phyloP scores from a whole-genome alignment of 1,140 invertebrate genomes.

The Nephila pilipes region DNA sequence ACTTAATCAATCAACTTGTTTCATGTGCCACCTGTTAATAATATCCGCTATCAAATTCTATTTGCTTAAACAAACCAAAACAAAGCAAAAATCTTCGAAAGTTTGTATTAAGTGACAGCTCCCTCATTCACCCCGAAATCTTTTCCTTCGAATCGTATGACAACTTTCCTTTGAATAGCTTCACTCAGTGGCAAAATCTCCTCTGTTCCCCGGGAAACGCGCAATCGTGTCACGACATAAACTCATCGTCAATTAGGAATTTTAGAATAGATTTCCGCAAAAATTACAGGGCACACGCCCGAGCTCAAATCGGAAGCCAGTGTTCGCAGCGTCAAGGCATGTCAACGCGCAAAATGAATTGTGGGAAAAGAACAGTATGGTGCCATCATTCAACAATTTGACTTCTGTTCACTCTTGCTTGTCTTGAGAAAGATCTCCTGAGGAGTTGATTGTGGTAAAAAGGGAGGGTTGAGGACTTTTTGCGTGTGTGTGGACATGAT shows the following conservation, averaged over 20 bases:
- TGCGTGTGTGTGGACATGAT: background rate
- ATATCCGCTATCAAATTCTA: no score
- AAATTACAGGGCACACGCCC: slow-evolving; percentile 32
- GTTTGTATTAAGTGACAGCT: background rate
- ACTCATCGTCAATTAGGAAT: slow-evolving; percentile 47
- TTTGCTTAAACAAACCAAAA: no score
- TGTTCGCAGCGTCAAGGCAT: background rate
- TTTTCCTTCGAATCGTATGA: background rate
- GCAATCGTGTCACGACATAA: slow-evolving; percentile 29
- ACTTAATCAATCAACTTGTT: no score
- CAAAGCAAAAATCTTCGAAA: background rate
- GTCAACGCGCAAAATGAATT: slow-evolving; percentile 36
- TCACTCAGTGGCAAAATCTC: background rate
- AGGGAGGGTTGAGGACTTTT: background rate
- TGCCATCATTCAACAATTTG: slow-evolving; percentile 28
- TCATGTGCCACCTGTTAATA: no score
- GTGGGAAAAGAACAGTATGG: slow-evolving; percentile 24
- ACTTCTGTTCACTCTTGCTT: background rate
- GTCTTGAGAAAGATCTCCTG: no score
- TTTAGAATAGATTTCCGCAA: slow-evolving; percentile 16
- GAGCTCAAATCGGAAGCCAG: background rate
- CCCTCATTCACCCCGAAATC: background rate
- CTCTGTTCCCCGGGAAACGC: background rate
- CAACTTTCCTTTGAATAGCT: background rate
- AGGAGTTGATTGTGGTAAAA: background rate